Base-by-base conservation (phyloP, 2,113 vertebrate genomes). In the Pimephales promelas region DNA sequence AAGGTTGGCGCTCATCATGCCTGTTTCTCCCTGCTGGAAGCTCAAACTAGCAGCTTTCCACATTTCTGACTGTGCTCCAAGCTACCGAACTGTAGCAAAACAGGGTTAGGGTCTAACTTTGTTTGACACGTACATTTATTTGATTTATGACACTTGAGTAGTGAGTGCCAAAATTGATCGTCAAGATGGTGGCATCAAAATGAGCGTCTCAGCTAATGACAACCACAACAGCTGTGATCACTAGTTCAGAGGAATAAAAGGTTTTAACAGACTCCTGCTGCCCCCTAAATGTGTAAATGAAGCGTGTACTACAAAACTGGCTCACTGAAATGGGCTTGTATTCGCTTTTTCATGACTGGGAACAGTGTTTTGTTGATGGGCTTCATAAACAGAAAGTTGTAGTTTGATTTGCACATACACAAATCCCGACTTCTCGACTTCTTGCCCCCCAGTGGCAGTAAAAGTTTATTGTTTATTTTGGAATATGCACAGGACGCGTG, bases 31-130 rank as follows among this genome's bases (percentile, higher is more conserved):
- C 28, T 80, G 56, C 16, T 54, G 57, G 11, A 75, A 34, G 64
- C 68, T 61, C 24, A 71, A 43, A 84, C 70, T 81, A 85, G 83
- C 84, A 86, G 82, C 83, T 66, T 47, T 72, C 79, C 22, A 43
- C 71, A 81, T 71, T 85, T 78, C 54, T 83, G 96, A 87, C 93
- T 94, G 83, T 92, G 92, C 3, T 86, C 78, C 78, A 79, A 52
- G 31, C 77, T 74, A 61, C 80, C 22, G 36, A 59, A 11, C 52
- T 59, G 72, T 49, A 45, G 82, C 16, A 34, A 64, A 83, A 76
- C 31, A 49, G 73, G 49, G 54, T 43, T 31, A 79, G 82, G 22
- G 34, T 66, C n/a, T 86, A 82, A 82, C 79, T 59, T 40, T 13
- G 62, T 77, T 73, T 84, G 84, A 88, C 82, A 84, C 66, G 52